Evolutionary conservation across 2,888 invertebrate genomes (phyloP).

Genomic region (Junonia oenone): DNA sequence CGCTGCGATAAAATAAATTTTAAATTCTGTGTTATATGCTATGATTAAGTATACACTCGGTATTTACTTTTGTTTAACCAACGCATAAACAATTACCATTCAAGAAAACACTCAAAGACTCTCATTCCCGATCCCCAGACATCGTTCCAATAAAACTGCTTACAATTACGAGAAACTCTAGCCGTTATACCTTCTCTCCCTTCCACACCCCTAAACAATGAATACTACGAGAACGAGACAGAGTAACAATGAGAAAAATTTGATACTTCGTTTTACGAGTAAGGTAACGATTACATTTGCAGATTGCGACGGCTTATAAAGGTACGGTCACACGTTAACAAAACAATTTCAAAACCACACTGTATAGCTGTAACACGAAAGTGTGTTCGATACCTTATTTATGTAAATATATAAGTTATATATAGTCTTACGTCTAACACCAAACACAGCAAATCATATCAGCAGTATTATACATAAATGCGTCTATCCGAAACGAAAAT

Average conservation of each 20-base stretch:
- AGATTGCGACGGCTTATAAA: background rate
- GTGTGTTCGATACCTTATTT: background rate
- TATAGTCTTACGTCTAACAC: constrained; percentile 54
- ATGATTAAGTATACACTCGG: no score
- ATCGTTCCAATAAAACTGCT: background rate
- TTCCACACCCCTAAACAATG: background rate
- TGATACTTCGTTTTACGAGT: background rate
- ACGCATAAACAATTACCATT: background rate
- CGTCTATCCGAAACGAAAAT: constrained; percentile 38
- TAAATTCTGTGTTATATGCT: background rate
- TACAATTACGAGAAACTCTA: background rate
- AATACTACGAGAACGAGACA: background rate
- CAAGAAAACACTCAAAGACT: background rate
- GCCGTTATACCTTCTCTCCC: background rate
- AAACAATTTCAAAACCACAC: background rate
- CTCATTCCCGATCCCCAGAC: background rate
- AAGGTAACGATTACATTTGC: background rate
- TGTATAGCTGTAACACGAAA: background rate
- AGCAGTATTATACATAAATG: constrained; percentile 60
- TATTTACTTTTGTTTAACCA: background rate
- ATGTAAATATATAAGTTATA: constrained; percentile 13
- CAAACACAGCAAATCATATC: constrained; percentile 67
- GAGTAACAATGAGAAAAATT: background rate
- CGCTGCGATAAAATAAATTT: constrained; percentile 40
- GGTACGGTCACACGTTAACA: background rate